These are phyloP conservation scores for Epistrophe grossulariae DNA, from an alignment of 2,888 invertebrate genomes.

Conservation along the genomic window DNA sequence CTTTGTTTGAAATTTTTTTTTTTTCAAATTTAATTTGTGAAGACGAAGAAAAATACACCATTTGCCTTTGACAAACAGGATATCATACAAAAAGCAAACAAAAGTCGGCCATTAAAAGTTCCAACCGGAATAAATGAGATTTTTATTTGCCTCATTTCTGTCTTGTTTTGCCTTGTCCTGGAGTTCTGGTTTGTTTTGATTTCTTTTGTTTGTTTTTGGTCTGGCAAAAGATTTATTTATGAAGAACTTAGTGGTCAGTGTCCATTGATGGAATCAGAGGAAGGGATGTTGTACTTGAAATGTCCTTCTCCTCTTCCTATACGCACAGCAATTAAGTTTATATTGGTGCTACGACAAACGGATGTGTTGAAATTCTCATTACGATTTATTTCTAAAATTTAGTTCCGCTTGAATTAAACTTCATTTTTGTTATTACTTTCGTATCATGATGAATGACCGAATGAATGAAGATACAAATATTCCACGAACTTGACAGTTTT, in stretches of 20 bases:
- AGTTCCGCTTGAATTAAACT: neutral
- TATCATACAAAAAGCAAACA: slow-evolving; percentile 9
- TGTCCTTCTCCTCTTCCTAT: neutral
- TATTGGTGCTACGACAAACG: slow-evolving; percentile 1
- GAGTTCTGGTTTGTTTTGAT: neutral
- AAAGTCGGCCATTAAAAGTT: neutral
- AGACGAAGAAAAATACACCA: neutral
- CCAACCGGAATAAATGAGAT: slow-evolving; percentile 4
- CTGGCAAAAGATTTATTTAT: neutral
- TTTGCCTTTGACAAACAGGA: neutral
- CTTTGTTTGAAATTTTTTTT: neutral
- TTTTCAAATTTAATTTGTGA: neutral
- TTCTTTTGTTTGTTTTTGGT: neutral
- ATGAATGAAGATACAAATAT: neutral
- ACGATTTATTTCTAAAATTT: neutral
- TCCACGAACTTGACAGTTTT: slow-evolving; percentile 1
- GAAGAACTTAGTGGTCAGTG: neutral
- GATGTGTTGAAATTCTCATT: neutral
- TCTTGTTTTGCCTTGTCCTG: neutral
- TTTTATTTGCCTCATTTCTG: slow-evolving; percentile 8
- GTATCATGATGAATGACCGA: neutral
- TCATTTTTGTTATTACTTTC: neutral
- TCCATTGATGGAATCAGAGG: no score
- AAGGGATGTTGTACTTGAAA: neutral
- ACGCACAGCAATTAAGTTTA: neutral